These are phyloP conservation scores for Varecia variegata DNA, from an alignment of 2,797 vertebrate species.

Conservation along the genomic window DNA sequence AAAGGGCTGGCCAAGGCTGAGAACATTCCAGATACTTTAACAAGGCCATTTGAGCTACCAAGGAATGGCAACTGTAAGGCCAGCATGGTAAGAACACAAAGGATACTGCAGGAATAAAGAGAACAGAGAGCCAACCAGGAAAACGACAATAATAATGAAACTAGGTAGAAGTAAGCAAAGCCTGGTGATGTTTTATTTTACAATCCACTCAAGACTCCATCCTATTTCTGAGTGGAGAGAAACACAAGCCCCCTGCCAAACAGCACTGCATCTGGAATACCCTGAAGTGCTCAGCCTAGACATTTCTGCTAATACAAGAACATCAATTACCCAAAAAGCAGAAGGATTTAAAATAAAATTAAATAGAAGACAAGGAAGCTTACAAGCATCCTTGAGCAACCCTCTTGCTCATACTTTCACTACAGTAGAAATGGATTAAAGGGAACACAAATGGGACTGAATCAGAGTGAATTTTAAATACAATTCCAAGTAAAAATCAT, in stretches of 20 bases:
- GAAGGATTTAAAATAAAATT: not conserved
- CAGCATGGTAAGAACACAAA: not conserved
- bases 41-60: not conserved
- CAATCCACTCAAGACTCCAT: not conserved
- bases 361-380: not conserved
- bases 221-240: not conserved
- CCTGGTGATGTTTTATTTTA: not conserved
- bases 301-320: not conserved
- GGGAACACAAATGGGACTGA: not conserved
- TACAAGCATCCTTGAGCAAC: not conserved
- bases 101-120: not conserved
- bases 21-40: not conserved
- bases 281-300: not conserved
- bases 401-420: not conserved
- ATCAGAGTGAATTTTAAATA: not conserved
- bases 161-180: not conserved
- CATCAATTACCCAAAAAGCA: not conserved
- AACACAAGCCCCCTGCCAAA: not conserved
- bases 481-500: constrained; percentile 20
- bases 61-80: not conserved
- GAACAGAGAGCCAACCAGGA: not conserved
- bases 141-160: not conserved
- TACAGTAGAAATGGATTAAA: not conserved
- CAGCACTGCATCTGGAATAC: not conserved
- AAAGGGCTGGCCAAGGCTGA: not conserved